Evolutionary conservation across 2,797 vertebrate species (phyloP), one percentile per base, ranked within the genome.

Genomic region (Tapera naevia): DNA sequence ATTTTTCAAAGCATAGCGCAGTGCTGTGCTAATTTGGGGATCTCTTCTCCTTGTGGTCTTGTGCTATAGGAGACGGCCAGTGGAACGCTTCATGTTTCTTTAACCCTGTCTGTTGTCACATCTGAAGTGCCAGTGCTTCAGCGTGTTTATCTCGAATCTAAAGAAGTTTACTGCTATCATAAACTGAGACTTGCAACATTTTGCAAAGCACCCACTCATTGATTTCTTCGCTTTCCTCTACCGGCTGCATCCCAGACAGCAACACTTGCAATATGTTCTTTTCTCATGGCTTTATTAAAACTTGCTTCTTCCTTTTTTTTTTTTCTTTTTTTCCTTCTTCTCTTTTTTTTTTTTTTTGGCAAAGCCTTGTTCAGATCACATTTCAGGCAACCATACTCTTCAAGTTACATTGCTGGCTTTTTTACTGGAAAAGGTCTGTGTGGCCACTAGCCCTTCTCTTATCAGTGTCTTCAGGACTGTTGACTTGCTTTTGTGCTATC

Each of bases 151-250:
- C 86, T 95, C 90, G 17, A 90, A 83, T 88, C 91, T 37, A n/a
- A 65, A 81, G 89, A 85, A 94, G 83, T 96, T 95, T 93, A 66
- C 69, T 86, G 91, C 94, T 94, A 93, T 95, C 88, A 91, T 69
- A 94, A 94, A 80, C 76, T 24, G 66, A 88, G 70, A 76, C 71
- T 86, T 88, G 91, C 78, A 91, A 91, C 95, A 90, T 93, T 96
- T 81, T 89, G 80, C 90, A 76, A 43, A 81, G 96, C 96, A 94
- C 96, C 95, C 96, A 95, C 95, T 96, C 96, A 48, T 7, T 48
- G 76, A 90, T 88, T 62, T 88, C 80, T 58, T 83, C 3, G 21
- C 88, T 94, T 94, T 64, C 51, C 80, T 91, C 58, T 71, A 83
- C 46, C 69, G 92, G 80, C 86, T 91, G 43, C 66, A 66, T 81